phyloP scores from a whole-genome alignment of 30 jellyfish, hydroid and myxozoan species.

The Nemopilema nomurai region DNA sequence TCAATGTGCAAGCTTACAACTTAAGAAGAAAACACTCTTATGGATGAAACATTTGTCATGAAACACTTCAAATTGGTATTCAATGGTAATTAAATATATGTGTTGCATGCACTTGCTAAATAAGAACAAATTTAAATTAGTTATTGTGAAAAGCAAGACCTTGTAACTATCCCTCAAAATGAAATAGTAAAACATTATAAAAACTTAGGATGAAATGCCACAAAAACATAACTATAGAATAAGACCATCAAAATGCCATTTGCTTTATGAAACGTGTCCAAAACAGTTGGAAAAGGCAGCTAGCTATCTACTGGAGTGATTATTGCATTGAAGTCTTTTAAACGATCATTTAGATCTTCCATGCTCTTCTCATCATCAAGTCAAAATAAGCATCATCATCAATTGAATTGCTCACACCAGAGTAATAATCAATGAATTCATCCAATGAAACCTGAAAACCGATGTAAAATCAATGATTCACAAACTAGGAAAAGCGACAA shows the following conservation, averaged over 20 bases:
- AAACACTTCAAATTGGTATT: too few relatives aligned
- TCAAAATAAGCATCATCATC: constrained; percentile 94
- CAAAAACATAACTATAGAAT: background rate
- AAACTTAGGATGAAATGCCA: background rate
- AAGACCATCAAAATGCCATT: background rate
- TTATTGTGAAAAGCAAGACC: background rate
- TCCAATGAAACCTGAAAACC: constrained; percentile 74
- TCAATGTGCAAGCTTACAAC: too few relatives aligned
- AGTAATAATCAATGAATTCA: constrained; percentile 79
- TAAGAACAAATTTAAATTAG: background rate
- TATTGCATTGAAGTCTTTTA: background rate
- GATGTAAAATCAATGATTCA: too few relatives aligned
- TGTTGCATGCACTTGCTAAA: too few relatives aligned
- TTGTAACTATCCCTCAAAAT: constrained; percentile 1
- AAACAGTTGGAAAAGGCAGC: background rate
- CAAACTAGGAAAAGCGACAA: background rate
- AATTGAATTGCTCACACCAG: constrained; percentile 91
- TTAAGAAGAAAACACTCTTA: too few relatives aligned
- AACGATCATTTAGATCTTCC: constrained; percentile 48
- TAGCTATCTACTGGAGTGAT: background rate
- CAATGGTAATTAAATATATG: too few relatives aligned
- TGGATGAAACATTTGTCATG: too few relatives aligned
- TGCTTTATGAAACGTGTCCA: background rate
- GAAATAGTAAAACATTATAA: background rate
- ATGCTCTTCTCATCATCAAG: constrained; percentile 92